phyloP scores from a whole-genome alignment of 2,888 invertebrate genomes.

The Osedax frankpressi region DNA sequence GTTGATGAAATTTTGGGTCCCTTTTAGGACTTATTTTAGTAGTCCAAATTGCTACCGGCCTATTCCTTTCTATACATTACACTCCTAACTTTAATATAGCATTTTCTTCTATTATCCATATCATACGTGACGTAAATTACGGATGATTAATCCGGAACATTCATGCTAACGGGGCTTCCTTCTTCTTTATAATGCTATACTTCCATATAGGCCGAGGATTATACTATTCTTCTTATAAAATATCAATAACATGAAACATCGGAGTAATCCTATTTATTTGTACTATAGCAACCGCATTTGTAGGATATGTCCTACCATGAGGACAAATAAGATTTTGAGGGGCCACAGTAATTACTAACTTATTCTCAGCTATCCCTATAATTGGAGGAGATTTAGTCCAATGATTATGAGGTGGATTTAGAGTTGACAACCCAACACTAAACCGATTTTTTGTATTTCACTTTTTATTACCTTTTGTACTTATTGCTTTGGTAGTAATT shows the following conservation, averaged over 20 bases:
- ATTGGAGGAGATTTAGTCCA: slow-evolving; percentile 55
- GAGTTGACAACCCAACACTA: slow-evolving; percentile 61
- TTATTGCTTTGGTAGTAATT: slow-evolving; percentile 53
- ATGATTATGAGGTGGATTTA: slow-evolving; percentile 66
- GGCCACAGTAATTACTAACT: slow-evolving; percentile 59
- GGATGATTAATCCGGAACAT: slow-evolving; percentile 58
- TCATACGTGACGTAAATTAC: slow-evolving; percentile 59
- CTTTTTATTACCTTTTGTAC: slow-evolving; percentile 61
- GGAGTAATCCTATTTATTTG: slow-evolving; percentile 58
- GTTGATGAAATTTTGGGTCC: slow-evolving; percentile 55
- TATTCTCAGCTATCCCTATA: slow-evolving; percentile 61
- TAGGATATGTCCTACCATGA: slow-evolving; percentile 58
- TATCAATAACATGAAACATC: slow-evolving; percentile 54
- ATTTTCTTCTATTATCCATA: slow-evolving; percentile 58
- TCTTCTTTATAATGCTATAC: slow-evolving; percentile 61
- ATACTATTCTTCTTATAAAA: slow-evolving; percentile 50
- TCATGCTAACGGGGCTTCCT: slow-evolving; percentile 61
- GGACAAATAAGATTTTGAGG: slow-evolving; percentile 30
- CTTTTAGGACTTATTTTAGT: slow-evolving; percentile 45
- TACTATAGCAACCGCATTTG: slow-evolving; percentile 61
- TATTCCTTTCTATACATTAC: slow-evolving; percentile 62
- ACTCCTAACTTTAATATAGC: slow-evolving; percentile 55
- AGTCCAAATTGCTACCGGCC: slow-evolving; percentile 57
- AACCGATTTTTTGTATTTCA: slow-evolving; percentile 66
- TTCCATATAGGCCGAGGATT: slow-evolving; percentile 59